Percentiles rank a stretch among this genome's conserved stretches.
Conservation (phyloP, 1,140 invertebrate genomes). For the Cydia strobilella region DNA sequence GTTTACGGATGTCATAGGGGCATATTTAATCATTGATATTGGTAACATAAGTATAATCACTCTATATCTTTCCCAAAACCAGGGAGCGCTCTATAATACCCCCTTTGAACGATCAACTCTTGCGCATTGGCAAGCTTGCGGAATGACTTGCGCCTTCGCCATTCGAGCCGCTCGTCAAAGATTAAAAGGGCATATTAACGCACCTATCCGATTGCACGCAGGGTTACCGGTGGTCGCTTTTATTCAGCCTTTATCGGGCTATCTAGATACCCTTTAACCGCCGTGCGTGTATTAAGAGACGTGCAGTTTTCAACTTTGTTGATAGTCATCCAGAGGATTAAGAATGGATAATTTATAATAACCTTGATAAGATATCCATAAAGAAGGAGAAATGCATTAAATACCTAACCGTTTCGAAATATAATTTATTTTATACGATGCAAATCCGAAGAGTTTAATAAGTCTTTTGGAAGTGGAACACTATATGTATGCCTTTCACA, state of each 20-base stretch:
- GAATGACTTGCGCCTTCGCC: background rate
- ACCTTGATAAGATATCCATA: no score
- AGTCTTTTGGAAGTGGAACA: no score
- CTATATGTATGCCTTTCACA: no score
- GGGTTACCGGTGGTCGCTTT: conserved; percentile 20
- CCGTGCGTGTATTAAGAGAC: background rate
- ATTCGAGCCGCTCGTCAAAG: conserved; percentile 29
- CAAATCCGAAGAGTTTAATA: no score
- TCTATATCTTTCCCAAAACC: no score
- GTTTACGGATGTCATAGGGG: no score
- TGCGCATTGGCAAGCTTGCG: background rate
- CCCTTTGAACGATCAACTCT: conserved; percentile 24
- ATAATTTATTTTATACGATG: no score
- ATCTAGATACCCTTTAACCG: background rate
- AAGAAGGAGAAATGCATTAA: no score
- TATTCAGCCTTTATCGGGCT: conserved; percentile 7
- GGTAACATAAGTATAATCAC: no score
- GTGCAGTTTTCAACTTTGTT: background rate
- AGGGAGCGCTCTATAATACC: no score
- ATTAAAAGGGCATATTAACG: conserved; percentile 31
- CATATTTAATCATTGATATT: no score
- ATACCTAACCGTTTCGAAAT: no score
- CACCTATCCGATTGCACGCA: conserved; percentile 25
- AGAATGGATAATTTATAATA: background rate
- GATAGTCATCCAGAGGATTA: background rate